A percentile compares a stretch with the other conserved stretches of the same genome.
These are phyloP conservation scores for Tragelaphus strepsiceros DNA, from an alignment of 2,113 vertebrate species.

Conservation along the genomic window DNA sequence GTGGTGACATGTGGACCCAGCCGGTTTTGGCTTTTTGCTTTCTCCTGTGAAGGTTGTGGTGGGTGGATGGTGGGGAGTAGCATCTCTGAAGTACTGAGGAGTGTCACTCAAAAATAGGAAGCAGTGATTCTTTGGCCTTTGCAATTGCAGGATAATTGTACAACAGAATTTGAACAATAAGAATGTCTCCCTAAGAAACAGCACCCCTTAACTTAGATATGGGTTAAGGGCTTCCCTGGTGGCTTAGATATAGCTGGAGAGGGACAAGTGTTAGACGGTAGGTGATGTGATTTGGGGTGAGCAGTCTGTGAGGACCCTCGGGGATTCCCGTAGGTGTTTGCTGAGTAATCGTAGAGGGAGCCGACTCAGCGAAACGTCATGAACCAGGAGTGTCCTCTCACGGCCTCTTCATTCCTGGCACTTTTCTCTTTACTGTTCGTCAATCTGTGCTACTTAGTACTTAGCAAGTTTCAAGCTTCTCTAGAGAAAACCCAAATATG, in stretches of 20 bases:
- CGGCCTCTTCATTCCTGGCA: background rate
- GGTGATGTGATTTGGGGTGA: background rate
- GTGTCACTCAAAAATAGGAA: background rate
- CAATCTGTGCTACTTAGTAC: background rate
- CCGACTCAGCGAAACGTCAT: background rate
- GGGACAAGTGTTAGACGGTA: background rate
- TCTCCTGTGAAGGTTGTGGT: background rate
- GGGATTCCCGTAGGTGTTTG: background rate
- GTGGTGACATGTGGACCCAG: background rate
- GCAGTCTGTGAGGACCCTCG: rapidly evolving
- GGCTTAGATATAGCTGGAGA: background rate
- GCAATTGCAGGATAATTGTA: background rate
- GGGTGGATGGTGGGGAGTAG: background rate
- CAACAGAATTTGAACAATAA: background rate
- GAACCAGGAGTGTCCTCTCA: background rate
- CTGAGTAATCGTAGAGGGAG: background rate
- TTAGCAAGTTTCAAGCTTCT: background rate
- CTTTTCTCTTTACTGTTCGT: background rate
- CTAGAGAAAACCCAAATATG: background rate
- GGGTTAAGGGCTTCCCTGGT: background rate
- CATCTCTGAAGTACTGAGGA: background rate
- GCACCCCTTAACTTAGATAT: background rate
- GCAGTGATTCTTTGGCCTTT: background rate
- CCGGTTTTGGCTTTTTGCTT: background rate
- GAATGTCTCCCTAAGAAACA: too few relatives aligned